These are phyloP conservation scores for Zoroaster sp. DNA, from an alignment of 53 echinoderm and acorn worm genomes.

Conservation along the genomic window DNA sequence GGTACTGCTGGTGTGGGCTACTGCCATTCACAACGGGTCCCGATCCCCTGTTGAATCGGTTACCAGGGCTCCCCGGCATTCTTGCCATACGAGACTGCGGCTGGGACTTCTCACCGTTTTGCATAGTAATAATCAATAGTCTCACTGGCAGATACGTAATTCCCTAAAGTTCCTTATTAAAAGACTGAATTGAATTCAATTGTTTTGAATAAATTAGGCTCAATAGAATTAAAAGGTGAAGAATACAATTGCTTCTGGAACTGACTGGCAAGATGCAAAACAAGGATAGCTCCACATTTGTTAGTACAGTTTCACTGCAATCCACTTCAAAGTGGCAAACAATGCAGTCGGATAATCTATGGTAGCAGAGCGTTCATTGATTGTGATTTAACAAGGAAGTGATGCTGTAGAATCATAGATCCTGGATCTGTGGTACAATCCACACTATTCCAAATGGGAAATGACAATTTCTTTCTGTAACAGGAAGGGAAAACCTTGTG, in stretches of 20 bases:
- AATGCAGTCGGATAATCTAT: not conserved
- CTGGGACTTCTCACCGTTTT: slow-evolving; percentile 1
- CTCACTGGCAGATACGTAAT: not conserved
- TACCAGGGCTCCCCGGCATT: slow-evolving; percentile 7
- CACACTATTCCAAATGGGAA: not conserved
- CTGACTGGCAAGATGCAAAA: not conserved
- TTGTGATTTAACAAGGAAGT: not conserved
- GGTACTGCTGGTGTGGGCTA: not conserved
- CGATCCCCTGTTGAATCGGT: slow-evolving; percentile 43
- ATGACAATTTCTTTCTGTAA: slow-evolving; percentile 1
- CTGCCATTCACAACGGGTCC: not conserved
- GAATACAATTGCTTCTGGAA: not conserved
- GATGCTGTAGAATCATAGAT: not conserved
- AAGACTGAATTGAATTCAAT: not conserved
- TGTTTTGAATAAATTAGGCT: not conserved
- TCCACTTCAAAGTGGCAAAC: not conserved
- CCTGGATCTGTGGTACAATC: not conserved
- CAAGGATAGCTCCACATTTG: not conserved
- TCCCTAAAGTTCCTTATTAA: not conserved
- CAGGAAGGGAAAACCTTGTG: slow-evolving; percentile 4
- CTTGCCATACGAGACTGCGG: not conserved
- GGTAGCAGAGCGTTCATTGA: not conserved
- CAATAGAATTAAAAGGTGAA: not conserved
- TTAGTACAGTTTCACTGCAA: too few relatives aligned
- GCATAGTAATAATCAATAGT: slow-evolving; percentile 12